phyloP scores from a whole-genome alignment of 2,888 invertebrate genomes.

The Serrognathus titanus region DNA sequence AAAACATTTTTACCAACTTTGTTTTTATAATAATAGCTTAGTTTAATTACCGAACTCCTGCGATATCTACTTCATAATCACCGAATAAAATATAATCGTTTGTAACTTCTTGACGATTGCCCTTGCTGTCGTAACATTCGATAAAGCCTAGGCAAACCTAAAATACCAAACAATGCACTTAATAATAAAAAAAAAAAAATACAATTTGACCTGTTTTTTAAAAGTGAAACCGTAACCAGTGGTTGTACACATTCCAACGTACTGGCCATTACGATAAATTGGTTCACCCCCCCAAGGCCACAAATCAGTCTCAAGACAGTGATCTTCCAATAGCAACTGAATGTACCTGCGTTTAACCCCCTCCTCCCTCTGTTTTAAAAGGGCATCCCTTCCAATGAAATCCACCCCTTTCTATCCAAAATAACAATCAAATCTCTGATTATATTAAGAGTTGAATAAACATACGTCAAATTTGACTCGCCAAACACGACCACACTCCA shows the following conservation, averaged over 20 bases:
- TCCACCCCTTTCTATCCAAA: slow-evolving; percentile 68
- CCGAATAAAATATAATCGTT: slow-evolving; percentile 83
- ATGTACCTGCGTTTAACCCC: slow-evolving; percentile 90
- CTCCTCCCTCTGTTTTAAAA: slow-evolving; percentile 76
- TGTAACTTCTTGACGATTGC: slow-evolving; percentile 68
- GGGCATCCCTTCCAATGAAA: slow-evolving; percentile 88
- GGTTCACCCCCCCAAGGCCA: slow-evolving; percentile 98
- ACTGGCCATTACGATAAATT: slow-evolving; percentile 86
- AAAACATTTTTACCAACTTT: slow-evolving; percentile 5
- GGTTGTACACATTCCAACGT: slow-evolving; percentile 91
- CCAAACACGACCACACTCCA: slow-evolving; percentile 95
- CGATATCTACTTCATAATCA: slow-evolving; percentile 91
- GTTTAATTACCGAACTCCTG: slow-evolving; percentile 65
- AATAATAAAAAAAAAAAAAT: slow-evolving; percentile 2
- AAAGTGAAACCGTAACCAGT: slow-evolving; percentile 95
- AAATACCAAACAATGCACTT: slow-evolving; percentile 18
- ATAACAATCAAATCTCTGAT: slow-evolving; percentile 2
- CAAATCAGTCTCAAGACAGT: slow-evolving; percentile 83
- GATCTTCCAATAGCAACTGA: slow-evolving; percentile 86
- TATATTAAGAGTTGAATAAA: slow-evolving; percentile 15
- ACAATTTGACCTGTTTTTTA: slow-evolving; percentile 71
- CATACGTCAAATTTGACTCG: slow-evolving; percentile 93
- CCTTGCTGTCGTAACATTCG: slow-evolving; percentile 71
- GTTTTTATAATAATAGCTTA: too few species aligned
- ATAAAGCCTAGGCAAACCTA: slow-evolving; percentile 95